Conservation (phyloP, 2,888 invertebrate genomes). For the Lissonota sp. region DNA sequence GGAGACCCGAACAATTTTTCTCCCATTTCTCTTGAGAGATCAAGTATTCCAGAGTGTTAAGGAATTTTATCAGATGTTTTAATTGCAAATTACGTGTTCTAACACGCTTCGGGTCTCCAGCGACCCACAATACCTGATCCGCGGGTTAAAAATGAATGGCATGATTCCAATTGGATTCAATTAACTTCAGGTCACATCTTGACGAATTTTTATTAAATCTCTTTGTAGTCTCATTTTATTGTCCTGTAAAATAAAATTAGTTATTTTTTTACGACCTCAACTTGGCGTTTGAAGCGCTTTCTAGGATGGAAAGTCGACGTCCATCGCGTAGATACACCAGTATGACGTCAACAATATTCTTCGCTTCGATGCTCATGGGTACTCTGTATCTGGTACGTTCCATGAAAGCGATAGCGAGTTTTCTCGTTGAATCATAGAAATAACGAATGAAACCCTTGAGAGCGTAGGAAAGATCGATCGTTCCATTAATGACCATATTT, state of each 20-base stretch:
- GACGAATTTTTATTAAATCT: too few species aligned
- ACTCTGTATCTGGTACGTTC: slow-evolving; percentile 60
- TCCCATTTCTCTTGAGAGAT: too few species aligned
- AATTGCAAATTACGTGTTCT: too few species aligned
- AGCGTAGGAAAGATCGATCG: slow-evolving; percentile 59
- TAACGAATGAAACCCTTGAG: slow-evolving; percentile 67
- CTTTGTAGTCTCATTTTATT: too few species aligned
- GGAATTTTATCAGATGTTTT: too few species aligned
- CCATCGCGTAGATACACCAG: slow-evolving; percentile 9
- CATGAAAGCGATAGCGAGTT: slow-evolving; percentile 61
- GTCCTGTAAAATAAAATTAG: neutral
- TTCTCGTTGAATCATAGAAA: slow-evolving; percentile 62
- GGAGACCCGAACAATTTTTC: too few species aligned
- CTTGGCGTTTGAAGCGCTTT: neutral
- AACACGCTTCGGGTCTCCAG: too few species aligned
- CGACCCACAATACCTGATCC: too few species aligned
- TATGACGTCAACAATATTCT: slow-evolving; percentile 20
- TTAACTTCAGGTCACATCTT: too few species aligned
- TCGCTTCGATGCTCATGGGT: slow-evolving; percentile 54
- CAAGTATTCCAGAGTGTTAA: too few species aligned
- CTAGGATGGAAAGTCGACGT: neutral
- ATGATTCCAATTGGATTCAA: too few species aligned
- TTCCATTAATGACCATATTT: slow-evolving; percentile 52
- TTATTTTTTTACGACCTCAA: neutral
- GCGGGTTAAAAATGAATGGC: too few species aligned